Conservation (phyloP, 2,888 invertebrate species). For the Brachypalpus laphriformis region DNA sequence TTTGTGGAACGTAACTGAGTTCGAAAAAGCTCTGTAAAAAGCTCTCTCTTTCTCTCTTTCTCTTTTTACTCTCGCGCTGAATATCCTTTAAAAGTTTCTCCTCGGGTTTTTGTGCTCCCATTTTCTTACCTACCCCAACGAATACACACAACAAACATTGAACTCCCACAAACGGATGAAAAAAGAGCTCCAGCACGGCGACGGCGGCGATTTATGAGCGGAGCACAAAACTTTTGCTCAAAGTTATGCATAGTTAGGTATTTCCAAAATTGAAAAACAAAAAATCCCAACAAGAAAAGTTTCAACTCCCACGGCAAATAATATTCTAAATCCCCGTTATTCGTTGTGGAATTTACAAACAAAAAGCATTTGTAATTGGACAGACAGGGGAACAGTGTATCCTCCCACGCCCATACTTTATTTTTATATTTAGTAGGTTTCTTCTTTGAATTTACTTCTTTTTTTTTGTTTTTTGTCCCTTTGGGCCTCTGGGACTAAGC, state of each 20-base stretch:
- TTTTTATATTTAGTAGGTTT: background rate
- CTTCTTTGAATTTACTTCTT: background rate
- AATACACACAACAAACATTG: conserved; percentile 56
- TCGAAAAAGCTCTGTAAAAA: conserved; percentile 52
- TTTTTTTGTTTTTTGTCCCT: background rate
- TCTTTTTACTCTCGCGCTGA: conserved; percentile 58
- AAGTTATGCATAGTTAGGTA: conserved; percentile 58
- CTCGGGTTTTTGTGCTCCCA: background rate
- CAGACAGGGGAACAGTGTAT: background rate
- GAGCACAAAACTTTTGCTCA: conserved; percentile 53
- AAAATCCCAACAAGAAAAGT: conserved; percentile 18
- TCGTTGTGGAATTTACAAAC: conserved; percentile 27
- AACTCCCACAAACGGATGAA: conserved; percentile 37
- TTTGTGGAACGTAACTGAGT: conserved; percentile 57
- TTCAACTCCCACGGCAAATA: conserved; percentile 18
- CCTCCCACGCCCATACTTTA: background rate
- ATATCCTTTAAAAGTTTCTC: conserved; percentile 29
- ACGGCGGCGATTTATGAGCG: conserved; percentile 44
- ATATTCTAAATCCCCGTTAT: conserved; percentile 21
- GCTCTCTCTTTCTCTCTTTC: background rate
- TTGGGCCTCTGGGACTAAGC: background rate
- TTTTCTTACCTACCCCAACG: conserved; percentile 56
- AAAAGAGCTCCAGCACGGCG: conserved; percentile 37
- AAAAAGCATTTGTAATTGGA: conserved; percentile 28
- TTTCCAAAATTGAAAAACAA: background rate